A percentile compares a stretch with the other conserved stretches of the same genome.
Evolutionary conservation across 2,797 vertebrate species (phyloP).

Genomic region (Glossophaga mutica): DNA sequence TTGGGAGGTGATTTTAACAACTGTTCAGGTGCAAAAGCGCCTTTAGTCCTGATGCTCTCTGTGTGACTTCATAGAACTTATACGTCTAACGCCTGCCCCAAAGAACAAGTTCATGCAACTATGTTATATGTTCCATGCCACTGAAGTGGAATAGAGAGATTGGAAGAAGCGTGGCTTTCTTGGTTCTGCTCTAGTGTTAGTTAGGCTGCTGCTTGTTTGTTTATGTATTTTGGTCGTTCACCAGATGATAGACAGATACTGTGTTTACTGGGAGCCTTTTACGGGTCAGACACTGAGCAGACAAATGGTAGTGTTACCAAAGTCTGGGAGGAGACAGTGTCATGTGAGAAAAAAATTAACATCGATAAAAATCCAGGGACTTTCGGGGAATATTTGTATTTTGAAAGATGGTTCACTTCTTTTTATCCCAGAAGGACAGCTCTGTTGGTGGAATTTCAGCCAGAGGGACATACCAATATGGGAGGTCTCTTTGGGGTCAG

Average conservation of each 20-base stretch:
- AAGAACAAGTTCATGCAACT: neutral
- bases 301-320: neutral
- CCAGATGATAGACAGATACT: neutral
- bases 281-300: neutral
- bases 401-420: neutral
- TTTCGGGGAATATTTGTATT: neutral
- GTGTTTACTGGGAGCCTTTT: neutral
- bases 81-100: neutral
- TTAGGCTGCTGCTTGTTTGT: neutral
- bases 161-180: neutral
- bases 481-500: neutral
- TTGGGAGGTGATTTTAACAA: neutral
- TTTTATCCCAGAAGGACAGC: neutral
- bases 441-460: neutral
- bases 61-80: neutral
- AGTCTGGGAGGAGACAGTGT: neutral
- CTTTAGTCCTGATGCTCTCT: neutral
- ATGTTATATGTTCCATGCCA: neutral
- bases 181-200: neutral
- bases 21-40: neutral
- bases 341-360: neutral
- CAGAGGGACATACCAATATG: neutral
- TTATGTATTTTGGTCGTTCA: neutral
- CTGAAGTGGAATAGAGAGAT: neutral
- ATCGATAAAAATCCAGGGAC: neutral